Evolutionary conservation across 1,140 invertebrate genomes (phyloP).

Genomic region (Venturia canescens): DNA sequence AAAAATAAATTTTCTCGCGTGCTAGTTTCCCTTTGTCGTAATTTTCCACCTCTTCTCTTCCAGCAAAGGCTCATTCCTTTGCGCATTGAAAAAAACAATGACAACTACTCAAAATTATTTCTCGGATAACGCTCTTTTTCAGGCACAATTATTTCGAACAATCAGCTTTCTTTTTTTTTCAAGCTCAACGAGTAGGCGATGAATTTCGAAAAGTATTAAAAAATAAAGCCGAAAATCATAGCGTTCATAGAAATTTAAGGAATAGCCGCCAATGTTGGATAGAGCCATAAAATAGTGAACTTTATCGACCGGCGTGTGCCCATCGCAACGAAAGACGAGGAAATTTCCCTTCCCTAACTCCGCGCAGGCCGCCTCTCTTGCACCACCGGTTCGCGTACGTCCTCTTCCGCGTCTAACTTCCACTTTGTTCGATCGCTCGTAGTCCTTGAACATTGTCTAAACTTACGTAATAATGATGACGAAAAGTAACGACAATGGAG

Average conservation of each 20-base stretch:
- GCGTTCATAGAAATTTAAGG: neutral
- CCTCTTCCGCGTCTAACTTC: neutral
- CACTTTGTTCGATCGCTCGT: constrained; percentile 5
- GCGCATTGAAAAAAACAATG: too few relatives aligned
- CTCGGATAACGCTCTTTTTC: too few relatives aligned
- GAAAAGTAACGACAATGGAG: too few relatives aligned
- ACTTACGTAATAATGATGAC: neutral
- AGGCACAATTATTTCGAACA: too few relatives aligned
- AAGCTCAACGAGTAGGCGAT: too few relatives aligned
- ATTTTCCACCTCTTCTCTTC: too few relatives aligned
- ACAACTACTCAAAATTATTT: too few relatives aligned
- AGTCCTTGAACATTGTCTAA: constrained; percentile 3
- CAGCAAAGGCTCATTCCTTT: too few relatives aligned
- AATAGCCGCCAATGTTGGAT: neutral
- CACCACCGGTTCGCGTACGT: neutral
- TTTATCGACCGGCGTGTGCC: constrained; percentile 39
- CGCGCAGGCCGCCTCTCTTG: neutral
- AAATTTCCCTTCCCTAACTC: constrained; percentile 7
- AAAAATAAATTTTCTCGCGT: too few relatives aligned
- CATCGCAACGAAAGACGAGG: constrained; percentile 31
- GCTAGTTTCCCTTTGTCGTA: too few relatives aligned
- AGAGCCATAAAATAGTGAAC: constrained; percentile 43
- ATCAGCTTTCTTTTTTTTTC: too few relatives aligned
- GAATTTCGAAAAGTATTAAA: neutral
- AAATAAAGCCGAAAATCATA: too few relatives aligned